Base-by-base conservation (phyloP, 2,797 vertebrate species). In the Clarias laeviceps region DNA sequence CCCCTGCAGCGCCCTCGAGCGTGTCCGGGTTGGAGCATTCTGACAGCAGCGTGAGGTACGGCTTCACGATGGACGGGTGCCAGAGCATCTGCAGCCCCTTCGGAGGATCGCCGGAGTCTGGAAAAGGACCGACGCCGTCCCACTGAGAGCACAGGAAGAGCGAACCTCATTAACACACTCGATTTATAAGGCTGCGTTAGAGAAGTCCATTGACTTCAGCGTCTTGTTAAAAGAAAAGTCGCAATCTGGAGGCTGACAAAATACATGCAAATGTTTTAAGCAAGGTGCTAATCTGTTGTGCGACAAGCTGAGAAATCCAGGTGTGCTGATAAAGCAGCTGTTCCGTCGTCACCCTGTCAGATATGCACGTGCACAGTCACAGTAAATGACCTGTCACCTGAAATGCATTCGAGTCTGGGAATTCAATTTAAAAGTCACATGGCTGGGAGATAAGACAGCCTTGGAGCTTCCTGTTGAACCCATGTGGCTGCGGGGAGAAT, bases 71-170 rank as follows among this genome's bases (percentile, higher is more conserved):
- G 91, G 96, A 97, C 57, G 96, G 96, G 94, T 97, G 96, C 96
- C 96, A 97, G 91, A 97, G 95, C 96, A 97, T 96, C 95, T 97
- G 96, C 92, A 97, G 96, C 91, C 96, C 96, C 94, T 96, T 97
- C 78, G 96, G 96, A 90, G 96, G 96, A 90, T 97, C 96, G 89
- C 95, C 95, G 89, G 96, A 96, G 91, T 97, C 96, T 82, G 96
- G 96, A 91, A 97, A 96, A 92, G 96, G 96, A 91, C 96, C 96
- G 88, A 96, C 96, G 45, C 96, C 96, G 90, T 97, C 96, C 96
- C 96, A 97, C 96, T 97, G 91, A 91, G 89, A 91, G 86, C 93
- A 88, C 59, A 87, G 78, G 64, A 40, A 79, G 78, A 57, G 29
- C 2, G 66, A 65, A 86, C 50, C 72, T 68, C 64, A 62, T 88